Conservation (phyloP, 2,113 vertebrate species). For the Carassius carassius region DNA sequence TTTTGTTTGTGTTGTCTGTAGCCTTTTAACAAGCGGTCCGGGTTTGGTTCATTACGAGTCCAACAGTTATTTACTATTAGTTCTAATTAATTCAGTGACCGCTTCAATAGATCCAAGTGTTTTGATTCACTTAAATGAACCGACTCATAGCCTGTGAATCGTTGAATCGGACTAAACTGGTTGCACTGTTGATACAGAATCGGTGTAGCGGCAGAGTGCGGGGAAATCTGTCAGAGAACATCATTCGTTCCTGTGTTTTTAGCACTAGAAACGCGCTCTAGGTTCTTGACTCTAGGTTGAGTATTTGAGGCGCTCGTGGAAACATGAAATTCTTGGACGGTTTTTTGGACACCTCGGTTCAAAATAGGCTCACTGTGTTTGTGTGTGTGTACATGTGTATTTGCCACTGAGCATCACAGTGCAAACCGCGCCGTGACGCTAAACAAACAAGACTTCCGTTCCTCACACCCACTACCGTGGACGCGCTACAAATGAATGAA, state of each 20-base stretch:
- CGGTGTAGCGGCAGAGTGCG: neutral
- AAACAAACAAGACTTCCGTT: conserved; percentile 22
- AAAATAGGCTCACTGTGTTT: neutral
- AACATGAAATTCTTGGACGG: conserved; percentile 22
- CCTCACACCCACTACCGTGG: conserved; percentile 4
- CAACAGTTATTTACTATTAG: neutral
- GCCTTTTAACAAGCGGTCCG: neutral
- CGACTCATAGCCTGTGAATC: neutral
- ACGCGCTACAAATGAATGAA: conserved; percentile 32
- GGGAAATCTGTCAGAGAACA: neutral
- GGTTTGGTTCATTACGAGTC: neutral
- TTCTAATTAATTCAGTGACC: neutral
- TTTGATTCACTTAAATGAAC: neutral
- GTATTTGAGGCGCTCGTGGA: conserved; percentile 18
- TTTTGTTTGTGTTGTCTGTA: neutral
- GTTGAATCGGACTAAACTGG: neutral
- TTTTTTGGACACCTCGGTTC: conserved; percentile 4
- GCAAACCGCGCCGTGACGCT: conserved; percentile 9
- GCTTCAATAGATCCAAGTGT: neutral
- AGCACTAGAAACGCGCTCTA: neutral
- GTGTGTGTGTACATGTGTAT: conserved; percentile 16
- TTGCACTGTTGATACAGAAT: neutral
- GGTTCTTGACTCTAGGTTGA: neutral
- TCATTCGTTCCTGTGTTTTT: too few relatives aligned
- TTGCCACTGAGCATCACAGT: conserved; percentile 17